These are phyloP conservation scores for Ptilodon capucinus DNA, from an alignment of 2,888 invertebrate species.

Conservation along the genomic window DNA sequence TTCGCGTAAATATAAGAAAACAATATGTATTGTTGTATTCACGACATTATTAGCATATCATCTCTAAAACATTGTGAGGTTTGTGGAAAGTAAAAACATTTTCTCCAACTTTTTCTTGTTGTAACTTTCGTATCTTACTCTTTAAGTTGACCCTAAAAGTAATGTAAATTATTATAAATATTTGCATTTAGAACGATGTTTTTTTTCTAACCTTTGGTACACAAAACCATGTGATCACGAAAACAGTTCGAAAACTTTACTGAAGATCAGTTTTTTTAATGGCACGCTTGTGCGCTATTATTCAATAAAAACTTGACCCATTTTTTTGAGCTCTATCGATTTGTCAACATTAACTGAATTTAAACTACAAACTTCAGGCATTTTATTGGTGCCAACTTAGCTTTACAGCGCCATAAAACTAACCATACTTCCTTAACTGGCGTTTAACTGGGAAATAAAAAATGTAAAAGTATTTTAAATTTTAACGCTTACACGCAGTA, in stretches of 20 bases:
- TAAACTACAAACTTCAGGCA: constrained; percentile 35
- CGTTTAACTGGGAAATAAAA: constrained; percentile 25
- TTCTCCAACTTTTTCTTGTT: constrained; percentile 15
- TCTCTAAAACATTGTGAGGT: constrained; percentile 8
- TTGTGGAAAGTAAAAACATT: constrained; percentile 6
- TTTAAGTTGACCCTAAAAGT: constrained; percentile 18
- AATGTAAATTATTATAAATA: constrained; percentile 10
- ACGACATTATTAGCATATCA: constrained; percentile 5
- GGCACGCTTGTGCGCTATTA: neutral
- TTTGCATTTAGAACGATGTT: constrained; percentile 23
- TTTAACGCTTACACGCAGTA: constrained; percentile 6
- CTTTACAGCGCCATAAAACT: constrained; percentile 41
- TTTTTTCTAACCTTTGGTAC: too few species aligned
- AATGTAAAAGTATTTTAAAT: constrained; percentile 31
- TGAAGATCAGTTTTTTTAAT: too few species aligned
- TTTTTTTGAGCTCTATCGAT: neutral
- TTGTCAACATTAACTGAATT: constrained; percentile 24
- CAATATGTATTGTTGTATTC: neutral
- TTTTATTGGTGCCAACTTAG: constrained; percentile 40
- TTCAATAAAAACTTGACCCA: neutral
- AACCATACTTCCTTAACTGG: constrained; percentile 35
- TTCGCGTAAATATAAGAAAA: too few species aligned
- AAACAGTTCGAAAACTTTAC: too few species aligned
- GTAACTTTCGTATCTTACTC: constrained; percentile 8
- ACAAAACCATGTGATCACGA: too few species aligned